Evolutionary conservation across 2,888 invertebrate species (phyloP).

Genomic region (Conomelus anceps): DNA sequence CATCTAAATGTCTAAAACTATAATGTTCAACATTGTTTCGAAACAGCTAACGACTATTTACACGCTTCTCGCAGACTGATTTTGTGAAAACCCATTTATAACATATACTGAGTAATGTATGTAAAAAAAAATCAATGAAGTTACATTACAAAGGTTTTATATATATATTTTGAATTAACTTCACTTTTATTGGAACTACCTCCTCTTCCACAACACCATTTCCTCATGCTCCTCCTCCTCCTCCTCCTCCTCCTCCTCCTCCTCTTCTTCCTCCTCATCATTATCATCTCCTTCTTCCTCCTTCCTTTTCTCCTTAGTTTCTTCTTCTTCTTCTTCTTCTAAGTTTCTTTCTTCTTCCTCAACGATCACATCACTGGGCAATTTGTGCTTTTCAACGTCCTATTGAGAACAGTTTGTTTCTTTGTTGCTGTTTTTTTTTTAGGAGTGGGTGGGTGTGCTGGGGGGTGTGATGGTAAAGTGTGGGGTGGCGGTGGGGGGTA

Average conservation of each 20-base stretch:
- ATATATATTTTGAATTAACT: no score
- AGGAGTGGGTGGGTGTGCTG: background rate
- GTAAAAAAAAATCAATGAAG: no score
- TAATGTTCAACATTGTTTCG: no score
- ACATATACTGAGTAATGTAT: no score
- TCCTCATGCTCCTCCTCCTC: background rate
- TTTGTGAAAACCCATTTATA: no score
- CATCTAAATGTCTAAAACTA: no score
- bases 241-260: background rate
- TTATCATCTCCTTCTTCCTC: background rate
- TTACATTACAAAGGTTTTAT: no score
- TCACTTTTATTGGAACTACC: no score
- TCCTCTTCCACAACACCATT: background rate
- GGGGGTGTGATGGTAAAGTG: background rate
- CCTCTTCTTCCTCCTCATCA: background rate
- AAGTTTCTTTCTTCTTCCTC: no score
- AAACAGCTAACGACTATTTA: no score
- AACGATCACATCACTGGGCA: background rate
- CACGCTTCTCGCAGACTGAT: no score
- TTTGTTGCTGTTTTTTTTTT: background rate
- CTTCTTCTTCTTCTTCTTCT: no score
- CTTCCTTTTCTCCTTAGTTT: background rate
- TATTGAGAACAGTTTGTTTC: background rate
- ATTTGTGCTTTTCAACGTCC: background rate
- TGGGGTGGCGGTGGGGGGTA: background rate